phyloP scores from a whole-genome alignment of 2,113 vertebrate species.

The Megaptera novaeangliae region DNA sequence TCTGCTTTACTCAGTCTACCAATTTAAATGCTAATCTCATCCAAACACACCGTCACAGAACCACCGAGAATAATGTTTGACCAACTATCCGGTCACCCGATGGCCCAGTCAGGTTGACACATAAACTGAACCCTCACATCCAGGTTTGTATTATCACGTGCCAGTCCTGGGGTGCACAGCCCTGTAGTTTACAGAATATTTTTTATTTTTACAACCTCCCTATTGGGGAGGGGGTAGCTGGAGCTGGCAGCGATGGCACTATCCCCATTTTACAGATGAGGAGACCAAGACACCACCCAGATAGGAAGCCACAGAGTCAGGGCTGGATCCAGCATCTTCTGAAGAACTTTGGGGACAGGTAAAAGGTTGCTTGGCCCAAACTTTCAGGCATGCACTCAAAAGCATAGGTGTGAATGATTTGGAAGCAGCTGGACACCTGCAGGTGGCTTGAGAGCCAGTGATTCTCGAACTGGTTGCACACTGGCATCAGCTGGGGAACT shows the following conservation, averaged over 20 bases:
- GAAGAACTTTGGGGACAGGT: neutral
- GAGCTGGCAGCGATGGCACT: neutral
- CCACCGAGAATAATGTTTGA: neutral
- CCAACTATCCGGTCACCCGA: neutral
- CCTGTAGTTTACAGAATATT: neutral
- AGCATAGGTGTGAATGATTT: neutral
- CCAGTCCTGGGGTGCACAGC: neutral
- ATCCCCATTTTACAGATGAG: neutral
- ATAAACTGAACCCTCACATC: neutral
- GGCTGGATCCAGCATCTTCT: neutral
- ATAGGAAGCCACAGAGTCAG: neutral
- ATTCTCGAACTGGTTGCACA: neutral
- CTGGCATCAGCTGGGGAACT: neutral
- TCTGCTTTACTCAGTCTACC: neutral
- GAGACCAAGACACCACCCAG: neutral
- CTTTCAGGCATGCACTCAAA: neutral
- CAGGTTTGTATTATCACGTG: neutral
- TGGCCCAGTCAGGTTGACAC: neutral
- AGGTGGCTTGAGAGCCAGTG: neutral
- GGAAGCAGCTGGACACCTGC: neutral
- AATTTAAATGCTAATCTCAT: neutral
- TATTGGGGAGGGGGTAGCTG: neutral
- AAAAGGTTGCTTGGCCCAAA: neutral
- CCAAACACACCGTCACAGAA: neutral
- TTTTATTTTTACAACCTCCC: neutral